A percentile compares a stretch with the other conserved stretches of the same genome.
These are phyloP conservation scores for Leptinotarsa texana DNA, from an alignment of 1,140 invertebrate species.

Conservation along the genomic window DNA sequence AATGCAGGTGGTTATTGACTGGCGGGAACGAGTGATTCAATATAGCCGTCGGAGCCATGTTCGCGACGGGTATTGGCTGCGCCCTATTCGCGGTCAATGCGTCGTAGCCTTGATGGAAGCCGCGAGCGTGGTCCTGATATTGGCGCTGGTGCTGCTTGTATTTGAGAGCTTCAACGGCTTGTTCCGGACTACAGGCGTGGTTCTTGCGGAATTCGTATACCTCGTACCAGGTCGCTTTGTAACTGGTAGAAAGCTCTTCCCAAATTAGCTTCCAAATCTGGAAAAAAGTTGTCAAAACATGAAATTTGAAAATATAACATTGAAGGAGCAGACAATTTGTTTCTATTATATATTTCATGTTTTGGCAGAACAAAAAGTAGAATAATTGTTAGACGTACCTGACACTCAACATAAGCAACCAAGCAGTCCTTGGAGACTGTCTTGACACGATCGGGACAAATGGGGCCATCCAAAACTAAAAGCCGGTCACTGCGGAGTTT, in stretches of 20 bases:
- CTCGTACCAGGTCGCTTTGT: slow-evolving; percentile 66
- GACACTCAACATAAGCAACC: slow-evolving; percentile 86
- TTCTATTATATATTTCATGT: too few species aligned
- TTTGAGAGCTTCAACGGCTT: slow-evolving; percentile 58
- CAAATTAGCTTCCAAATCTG: slow-evolving; percentile 63
- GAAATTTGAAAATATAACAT: too few species aligned
- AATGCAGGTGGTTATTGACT: slow-evolving; percentile 30
- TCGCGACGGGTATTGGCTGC: slow-evolving; percentile 13
- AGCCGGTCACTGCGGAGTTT: slow-evolving; percentile 63
- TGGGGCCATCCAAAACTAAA: slow-evolving; percentile 68
- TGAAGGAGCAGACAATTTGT: too few species aligned
- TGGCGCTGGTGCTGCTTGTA: slow-evolving; percentile 57
- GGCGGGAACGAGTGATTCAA: slow-evolving; percentile 42
- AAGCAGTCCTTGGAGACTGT: slow-evolving; percentile 81
- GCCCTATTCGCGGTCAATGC: background rate
- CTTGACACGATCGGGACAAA: slow-evolving; percentile 79
- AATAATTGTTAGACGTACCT: slow-evolving; percentile 60
- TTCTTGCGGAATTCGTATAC: slow-evolving; percentile 68
- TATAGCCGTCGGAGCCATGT: background rate
- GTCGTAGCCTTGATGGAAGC: slow-evolving; percentile 32
- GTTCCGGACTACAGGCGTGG: slow-evolving; percentile 64
- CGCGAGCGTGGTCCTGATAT: slow-evolving; percentile 45
- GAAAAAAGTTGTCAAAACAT: slow-evolving; percentile 10
- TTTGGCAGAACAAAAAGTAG: background rate
- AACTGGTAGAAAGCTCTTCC: slow-evolving; percentile 61